Evolutionary conservation across 2,888 invertebrate species (phyloP).

Genomic region (Cryptosula pallasiana): DNA sequence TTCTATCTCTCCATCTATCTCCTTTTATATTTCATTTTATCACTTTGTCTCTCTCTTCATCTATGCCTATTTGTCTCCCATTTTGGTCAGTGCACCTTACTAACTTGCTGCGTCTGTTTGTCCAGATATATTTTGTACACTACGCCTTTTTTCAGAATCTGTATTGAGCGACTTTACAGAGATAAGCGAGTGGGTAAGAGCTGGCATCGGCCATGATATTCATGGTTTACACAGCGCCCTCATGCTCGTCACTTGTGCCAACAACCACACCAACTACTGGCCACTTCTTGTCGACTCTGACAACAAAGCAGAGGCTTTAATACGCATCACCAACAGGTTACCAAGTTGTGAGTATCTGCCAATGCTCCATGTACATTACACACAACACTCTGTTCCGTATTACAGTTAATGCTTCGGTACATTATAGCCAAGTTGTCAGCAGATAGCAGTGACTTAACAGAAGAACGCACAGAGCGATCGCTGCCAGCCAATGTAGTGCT

Average conservation of each 20-base stretch:
- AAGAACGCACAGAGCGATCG: background rate
- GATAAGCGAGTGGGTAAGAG: conserved; percentile 44
- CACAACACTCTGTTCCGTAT: no score
- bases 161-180: conserved; percentile 46
- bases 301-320: conserved; percentile 40
- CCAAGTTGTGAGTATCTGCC: no score
- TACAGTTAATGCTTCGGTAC: no score
- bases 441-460: background rate
- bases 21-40: no score
- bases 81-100: no score
- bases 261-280: conserved; percentile 46
- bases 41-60: no score
- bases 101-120: background rate
- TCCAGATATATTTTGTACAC: background rate
- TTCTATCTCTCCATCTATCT: no score
- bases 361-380: no score
- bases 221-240: conserved; percentile 49
- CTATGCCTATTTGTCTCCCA: no score
- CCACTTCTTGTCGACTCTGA: conserved; percentile 50
- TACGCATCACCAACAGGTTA: background rate
- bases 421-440: background rate
- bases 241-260: conserved; percentile 40
- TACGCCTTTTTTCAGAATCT: conserved; percentile 25
- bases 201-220: conserved; percentile 41
- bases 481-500: background rate